phyloP scores from a whole-genome alignment of 1,140 invertebrate genomes.

The Drosophila guanche region DNA sequence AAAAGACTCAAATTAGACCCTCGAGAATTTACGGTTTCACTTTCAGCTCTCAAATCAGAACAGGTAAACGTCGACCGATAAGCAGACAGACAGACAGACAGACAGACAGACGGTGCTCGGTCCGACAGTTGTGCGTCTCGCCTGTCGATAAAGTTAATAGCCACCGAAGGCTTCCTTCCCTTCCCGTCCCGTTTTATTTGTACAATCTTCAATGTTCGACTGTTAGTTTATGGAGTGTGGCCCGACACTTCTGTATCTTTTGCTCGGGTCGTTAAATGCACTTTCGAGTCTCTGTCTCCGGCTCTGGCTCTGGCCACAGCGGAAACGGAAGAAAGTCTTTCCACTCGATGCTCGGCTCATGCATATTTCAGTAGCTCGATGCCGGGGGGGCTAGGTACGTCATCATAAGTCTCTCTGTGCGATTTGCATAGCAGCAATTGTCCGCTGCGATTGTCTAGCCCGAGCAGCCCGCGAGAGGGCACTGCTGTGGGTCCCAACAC shows the following conservation, averaged over 20 bases:
- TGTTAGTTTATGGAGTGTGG: conserved; percentile 76
- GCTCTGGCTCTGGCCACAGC: conserved; percentile 3
- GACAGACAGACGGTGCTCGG: conserved; percentile 19
- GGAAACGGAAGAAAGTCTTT: conserved; percentile 80
- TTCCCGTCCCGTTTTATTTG: not conserved
- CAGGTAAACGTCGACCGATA: conserved; percentile 52
- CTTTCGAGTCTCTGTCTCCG: not conserved
- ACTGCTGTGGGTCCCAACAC: conserved; percentile 36
- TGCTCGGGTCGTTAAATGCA: conserved; percentile 37
- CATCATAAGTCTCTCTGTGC: conserved; percentile 17
- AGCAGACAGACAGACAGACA: conserved; percentile 14
- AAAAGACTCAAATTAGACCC: conserved; percentile 29
- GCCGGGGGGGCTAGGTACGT: conserved; percentile 19
- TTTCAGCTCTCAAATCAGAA: conserved; percentile 75
- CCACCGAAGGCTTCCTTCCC: not conserved
- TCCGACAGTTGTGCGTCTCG: conserved; percentile 63
- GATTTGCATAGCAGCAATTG: conserved; percentile 59
- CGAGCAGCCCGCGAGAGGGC: conserved; percentile 2
- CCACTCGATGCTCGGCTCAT: conserved; percentile 47
- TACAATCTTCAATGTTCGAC: conserved; percentile 42
- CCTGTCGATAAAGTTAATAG: conserved; percentile 71
- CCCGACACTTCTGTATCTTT: conserved; percentile 55
- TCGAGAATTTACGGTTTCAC: conserved; percentile 75
- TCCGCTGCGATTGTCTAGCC: conserved; percentile 7
- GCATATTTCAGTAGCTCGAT: conserved; percentile 58